Evolutionary conservation across 1,140 invertebrate species (phyloP), one percentile per base, ranked within the genome.

Genomic region (Drosophila neocordata): DNA sequence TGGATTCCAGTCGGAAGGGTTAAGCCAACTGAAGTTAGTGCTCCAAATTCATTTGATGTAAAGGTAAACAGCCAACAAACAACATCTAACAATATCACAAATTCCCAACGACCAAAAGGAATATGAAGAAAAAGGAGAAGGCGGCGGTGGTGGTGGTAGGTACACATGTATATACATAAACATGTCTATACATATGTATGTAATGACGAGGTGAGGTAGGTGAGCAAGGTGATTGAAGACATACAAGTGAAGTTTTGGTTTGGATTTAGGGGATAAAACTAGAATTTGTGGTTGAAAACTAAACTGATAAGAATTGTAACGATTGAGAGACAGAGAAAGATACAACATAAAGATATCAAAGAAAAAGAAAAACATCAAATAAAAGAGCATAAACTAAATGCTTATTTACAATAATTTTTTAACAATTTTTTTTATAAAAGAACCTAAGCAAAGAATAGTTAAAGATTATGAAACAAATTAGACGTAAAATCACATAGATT

Each of bases 221-320:
- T n/a, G n/a, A n/a, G n/a, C n/a, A n/a, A n/a, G 69, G 58, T 60
- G 27, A 67, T 74, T 55, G 72, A 74, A 74, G 72, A 55, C 71
- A 9, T 53, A 27, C 38, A 73, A 73, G 53, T 64, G 51, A 4
- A 1, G 22, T 22, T 60, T 48, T 8, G 41, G 15, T 48, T 48
- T 3, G 41, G 41, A 48, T 24, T 37, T 15, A 20, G 20, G 41
- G 52, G 59, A 72, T 37, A 65, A 65, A 15, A 48, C 15, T 48
- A 20, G 41, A 48, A 48, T 48, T 48, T 48, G 41, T 48, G 41
- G 41, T 48, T 48, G 41, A 15, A 48, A 48, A 20, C 41, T 18
- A 20, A 20, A 48, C 41, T 48, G 41, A 48, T 48, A 48, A 20
- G 41, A 48, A 7, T 48, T 48, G 2, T 18, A 44, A 44, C 41